phyloP scores from a whole-genome alignment of 2,888 invertebrate genomes.

The Automeris io region DNA sequence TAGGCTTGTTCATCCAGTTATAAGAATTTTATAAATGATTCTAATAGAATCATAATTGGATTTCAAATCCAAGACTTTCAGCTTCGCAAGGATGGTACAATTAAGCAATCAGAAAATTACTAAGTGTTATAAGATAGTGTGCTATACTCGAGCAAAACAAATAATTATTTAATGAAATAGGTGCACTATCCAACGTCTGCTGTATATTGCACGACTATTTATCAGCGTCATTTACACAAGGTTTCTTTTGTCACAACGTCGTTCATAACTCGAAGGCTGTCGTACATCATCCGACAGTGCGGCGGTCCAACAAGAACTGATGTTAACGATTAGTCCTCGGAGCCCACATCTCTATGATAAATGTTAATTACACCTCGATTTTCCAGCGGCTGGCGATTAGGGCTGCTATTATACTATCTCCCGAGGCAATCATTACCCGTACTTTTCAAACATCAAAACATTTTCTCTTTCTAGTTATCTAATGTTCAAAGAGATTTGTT shows the following conservation, averaged over 20 bases:
- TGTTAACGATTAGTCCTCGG: constrained; percentile 54
- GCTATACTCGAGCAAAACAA: too few species aligned
- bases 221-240: constrained; percentile 23
- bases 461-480: constrained; percentile 15
- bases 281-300: constrained; percentile 22
- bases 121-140: too few species aligned
- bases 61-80: too few species aligned
- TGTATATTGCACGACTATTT: neutral
- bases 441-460: constrained; percentile 32
- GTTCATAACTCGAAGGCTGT: constrained; percentile 33
- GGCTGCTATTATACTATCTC: constrained; percentile 53
- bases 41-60: too few species aligned
- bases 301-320: constrained; percentile 33
- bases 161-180: too few species aligned
- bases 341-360: constrained; percentile 61
- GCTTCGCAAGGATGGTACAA: too few species aligned
- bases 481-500: neutral
- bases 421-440: constrained; percentile 50
- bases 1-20: too few species aligned
- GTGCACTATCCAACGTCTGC: too few species aligned
- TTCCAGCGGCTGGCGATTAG: constrained; percentile 56
- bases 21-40: too few species aligned
- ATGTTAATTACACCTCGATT: constrained; percentile 68
- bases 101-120: too few species aligned
- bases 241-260: constrained; percentile 48